Conservation (phyloP, 2,797 vertebrate species). For the Petrocephalus schoutedeni region DNA sequence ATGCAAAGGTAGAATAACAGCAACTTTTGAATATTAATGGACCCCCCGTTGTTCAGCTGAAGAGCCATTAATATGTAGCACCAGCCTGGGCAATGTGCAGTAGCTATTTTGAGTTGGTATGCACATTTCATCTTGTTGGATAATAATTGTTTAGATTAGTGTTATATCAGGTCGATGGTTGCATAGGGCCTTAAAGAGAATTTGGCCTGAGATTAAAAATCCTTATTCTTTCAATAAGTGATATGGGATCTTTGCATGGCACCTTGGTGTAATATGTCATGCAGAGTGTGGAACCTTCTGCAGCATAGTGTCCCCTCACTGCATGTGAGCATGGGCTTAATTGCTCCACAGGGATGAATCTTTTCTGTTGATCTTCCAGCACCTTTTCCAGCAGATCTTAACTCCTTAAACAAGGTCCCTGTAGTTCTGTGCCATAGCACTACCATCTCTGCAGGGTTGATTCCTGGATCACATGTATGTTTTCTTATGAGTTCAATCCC, state of each 20-base stretch:
- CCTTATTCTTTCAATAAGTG: conserved; percentile 12
- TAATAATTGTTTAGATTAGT: conserved; percentile 7
- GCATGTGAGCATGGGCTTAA: not conserved
- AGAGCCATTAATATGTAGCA: not conserved
- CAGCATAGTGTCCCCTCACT: not conserved
- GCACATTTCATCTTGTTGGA: not conserved
- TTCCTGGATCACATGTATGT: not conserved
- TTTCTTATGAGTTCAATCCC: not conserved
- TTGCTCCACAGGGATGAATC: conserved; percentile 1
- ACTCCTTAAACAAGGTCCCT: not conserved
- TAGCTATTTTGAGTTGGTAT: not conserved
- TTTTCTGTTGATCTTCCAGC: not conserved
- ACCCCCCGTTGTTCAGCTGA: not conserved
- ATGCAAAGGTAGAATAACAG: conserved; percentile 2
- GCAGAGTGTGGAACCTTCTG: not conserved
- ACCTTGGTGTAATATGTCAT: not conserved
- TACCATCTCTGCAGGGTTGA: not conserved
- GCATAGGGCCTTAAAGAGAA: not conserved
- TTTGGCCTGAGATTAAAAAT: conserved; percentile 1
- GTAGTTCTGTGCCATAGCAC: not conserved
- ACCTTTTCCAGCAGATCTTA: not conserved
- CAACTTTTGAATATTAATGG: conserved; percentile 7
- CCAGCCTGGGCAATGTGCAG: not conserved
- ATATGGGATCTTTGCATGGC: conserved; percentile 9
- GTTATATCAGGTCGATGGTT: not conserved